Percentiles rank a stretch among this genome's conserved stretches.
phyloP scores from a whole-genome alignment of 2,888 invertebrate species.

The Mythimna pallens region DNA sequence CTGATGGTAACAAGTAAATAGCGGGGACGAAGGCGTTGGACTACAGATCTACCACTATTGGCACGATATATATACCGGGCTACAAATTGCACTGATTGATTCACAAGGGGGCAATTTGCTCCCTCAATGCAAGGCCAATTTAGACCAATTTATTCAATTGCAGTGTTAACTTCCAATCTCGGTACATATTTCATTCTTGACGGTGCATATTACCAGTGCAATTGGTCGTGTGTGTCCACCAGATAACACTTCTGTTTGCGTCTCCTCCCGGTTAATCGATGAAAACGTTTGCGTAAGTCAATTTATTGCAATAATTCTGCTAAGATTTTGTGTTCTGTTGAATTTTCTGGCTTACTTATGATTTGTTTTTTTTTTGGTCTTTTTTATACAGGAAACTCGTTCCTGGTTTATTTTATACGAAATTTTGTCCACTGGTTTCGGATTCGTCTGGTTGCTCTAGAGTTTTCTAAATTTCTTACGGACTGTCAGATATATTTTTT shows the following conservation, averaged over 20 bases:
- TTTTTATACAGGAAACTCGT: not conserved
- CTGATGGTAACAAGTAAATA: slow-evolving; percentile 12
- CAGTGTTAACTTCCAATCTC: slow-evolving; percentile 56
- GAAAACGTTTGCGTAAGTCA: slow-evolving; percentile 41
- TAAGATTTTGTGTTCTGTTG: not conserved
- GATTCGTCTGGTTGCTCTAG: not conserved
- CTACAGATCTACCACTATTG: slow-evolving; percentile 13
- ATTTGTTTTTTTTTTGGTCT: not conserved
- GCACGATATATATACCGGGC: slow-evolving; percentile 18
- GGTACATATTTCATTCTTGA: slow-evolving; percentile 44
- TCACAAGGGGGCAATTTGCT: slow-evolving; percentile 60
- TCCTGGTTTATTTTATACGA: not conserved
- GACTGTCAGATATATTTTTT: not conserved
- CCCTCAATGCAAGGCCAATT: slow-evolving; percentile 64
- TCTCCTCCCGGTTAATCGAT: not conserved
- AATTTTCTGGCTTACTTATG: not conserved
- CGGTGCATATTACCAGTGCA: slow-evolving; percentile 50
- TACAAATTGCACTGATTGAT: slow-evolving; percentile 57
- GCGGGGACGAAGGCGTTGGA: slow-evolving; percentile 19
- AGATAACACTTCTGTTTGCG: slow-evolving; percentile 15
- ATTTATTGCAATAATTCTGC: slow-evolving; percentile 4
- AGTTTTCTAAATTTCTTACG: not conserved
- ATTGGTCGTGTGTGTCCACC: slow-evolving; percentile 38
- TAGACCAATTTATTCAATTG: slow-evolving; percentile 64
- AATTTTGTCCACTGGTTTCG: not conserved